Conservation (phyloP, 2,113 vertebrate species). For the Hippoglossus stenolepis region DNA sequence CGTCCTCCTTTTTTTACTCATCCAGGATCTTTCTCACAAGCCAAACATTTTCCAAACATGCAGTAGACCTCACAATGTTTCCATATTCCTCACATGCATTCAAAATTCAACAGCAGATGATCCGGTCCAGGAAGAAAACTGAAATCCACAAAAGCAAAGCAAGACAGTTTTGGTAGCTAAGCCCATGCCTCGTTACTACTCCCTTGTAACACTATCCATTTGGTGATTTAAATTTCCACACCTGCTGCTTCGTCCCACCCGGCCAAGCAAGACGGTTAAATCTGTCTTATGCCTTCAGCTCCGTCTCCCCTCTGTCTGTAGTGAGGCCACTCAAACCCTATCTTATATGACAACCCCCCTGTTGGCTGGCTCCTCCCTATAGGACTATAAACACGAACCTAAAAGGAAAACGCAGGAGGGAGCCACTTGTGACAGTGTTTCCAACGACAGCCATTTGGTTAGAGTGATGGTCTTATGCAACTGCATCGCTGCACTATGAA, state of each 20-base stretch:
- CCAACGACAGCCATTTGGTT: slow-evolving; percentile 6
- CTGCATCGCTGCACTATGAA: background rate
- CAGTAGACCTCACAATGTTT: background rate
- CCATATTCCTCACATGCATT: background rate
- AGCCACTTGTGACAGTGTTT: background rate
- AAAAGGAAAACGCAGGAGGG: slow-evolving; percentile 35
- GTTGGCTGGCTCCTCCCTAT: slow-evolving; percentile 46
- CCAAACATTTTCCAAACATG: background rate
- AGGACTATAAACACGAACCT: slow-evolving; percentile 17
- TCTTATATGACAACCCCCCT: slow-evolving; percentile 34
- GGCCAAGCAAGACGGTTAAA: slow-evolving; percentile 27
- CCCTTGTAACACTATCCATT: background rate
- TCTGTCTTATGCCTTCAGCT: slow-evolving; percentile 29
- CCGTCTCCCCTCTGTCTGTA: slow-evolving; percentile 20
- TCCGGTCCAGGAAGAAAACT: background rate
- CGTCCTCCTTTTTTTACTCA: background rate
- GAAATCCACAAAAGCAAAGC: background rate
- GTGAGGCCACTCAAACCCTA: slow-evolving; percentile 5
- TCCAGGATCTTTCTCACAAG: background rate
- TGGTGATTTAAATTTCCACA: slow-evolving; percentile 35
- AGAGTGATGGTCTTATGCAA: background rate
- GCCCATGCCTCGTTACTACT: background rate
- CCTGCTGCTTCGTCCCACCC: slow-evolving; percentile 36
- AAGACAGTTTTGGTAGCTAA: background rate
- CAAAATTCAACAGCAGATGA: background rate